Conservation (phyloP, 1,140 invertebrate species). For the Chelonus insularis region DNA sequence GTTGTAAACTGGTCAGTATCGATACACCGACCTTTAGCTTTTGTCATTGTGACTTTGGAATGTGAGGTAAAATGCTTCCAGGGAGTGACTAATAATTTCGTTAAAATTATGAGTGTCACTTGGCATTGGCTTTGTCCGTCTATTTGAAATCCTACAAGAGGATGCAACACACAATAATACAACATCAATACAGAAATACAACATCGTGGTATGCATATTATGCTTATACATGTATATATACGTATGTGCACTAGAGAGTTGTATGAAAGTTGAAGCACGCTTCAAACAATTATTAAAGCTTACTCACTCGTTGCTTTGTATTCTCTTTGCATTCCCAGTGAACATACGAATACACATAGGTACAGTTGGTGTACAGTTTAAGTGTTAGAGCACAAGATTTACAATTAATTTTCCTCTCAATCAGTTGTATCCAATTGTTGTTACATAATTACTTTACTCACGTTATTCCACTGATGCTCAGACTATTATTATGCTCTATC, state of each 20-base stretch:
- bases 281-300: conserved; percentile 27
- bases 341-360: too few species aligned
- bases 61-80: background rate
- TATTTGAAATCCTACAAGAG: too few species aligned
- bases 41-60: conserved; percentile 10
- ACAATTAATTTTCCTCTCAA: conserved; percentile 27
- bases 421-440: conserved; percentile 20
- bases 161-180: too few species aligned
- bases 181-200: too few species aligned
- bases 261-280: conserved; percentile 6
- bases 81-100: conserved; percentile 15
- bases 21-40: conserved; percentile 2
- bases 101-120: conserved; percentile 21
- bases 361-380: background rate
- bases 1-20: conserved; percentile 17
- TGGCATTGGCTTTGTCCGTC: conserved; percentile 9
- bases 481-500: background rate
- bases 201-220: too few species aligned
- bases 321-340: conserved; percentile 6
- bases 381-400: conserved; percentile 18
- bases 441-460: conserved; percentile 25
- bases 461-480: conserved; percentile 3
- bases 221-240: too few species aligned
- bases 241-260: background rate
- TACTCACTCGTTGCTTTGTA: conserved; percentile 1